phyloP scores from a whole-genome alignment of 2,113 vertebrate genomes.

The Rhodinocichla rosea region DNA sequence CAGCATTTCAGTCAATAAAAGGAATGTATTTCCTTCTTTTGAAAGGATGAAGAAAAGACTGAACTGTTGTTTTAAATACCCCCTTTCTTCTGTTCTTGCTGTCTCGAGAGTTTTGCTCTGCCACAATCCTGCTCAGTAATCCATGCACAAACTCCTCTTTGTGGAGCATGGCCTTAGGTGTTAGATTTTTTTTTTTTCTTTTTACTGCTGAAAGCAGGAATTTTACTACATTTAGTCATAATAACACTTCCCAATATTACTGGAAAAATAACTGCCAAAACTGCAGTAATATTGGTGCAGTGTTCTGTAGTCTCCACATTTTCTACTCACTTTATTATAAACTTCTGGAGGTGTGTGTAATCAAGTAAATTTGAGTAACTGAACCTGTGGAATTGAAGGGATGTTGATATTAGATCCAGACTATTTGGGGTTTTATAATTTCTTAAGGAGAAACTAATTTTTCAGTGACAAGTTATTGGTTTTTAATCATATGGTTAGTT shows the following conservation, averaged over 20 bases:
- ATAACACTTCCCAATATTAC: not conserved
- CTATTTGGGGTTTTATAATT: not conserved
- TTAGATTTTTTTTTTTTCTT: not conserved
- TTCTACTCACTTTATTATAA: not conserved
- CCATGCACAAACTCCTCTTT: not conserved
- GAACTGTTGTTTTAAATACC: not conserved
- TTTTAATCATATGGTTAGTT: not conserved
- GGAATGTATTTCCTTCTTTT: not conserved
- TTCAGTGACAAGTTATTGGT: not conserved
- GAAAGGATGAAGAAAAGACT: not conserved
- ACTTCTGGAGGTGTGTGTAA: not conserved
- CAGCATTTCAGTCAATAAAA: not conserved
- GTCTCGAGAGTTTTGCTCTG: not conserved
- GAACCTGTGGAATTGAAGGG: not conserved
- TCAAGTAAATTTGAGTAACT: not conserved
- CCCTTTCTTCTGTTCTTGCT: constrained; percentile 3
- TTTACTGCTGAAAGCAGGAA: not conserved
- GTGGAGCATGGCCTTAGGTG: not conserved
- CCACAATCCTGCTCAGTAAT: not conserved
- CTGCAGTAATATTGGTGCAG: not conserved
- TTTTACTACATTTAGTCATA: not conserved
- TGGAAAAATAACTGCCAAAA: not conserved
- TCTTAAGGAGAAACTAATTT: not conserved
- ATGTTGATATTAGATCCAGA: not conserved
- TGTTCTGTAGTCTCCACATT: not conserved